Conservation (phyloP, 2,888 invertebrate genomes). For the Philopedon plagiatum region DNA sequence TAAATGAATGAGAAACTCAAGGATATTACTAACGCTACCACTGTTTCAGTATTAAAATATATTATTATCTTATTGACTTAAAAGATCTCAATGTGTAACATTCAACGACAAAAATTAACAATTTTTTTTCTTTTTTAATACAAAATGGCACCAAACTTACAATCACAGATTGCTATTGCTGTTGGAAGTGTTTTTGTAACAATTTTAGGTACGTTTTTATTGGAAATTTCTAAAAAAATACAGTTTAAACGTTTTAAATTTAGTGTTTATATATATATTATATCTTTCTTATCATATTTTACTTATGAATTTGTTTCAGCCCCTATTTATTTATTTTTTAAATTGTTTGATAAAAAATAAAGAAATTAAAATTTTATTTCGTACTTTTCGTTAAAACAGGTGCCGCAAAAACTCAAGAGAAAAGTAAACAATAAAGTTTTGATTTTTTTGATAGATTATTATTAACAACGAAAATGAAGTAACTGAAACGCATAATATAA, state of each 20-base stretch:
- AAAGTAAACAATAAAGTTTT: too few species aligned
- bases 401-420: too few species aligned
- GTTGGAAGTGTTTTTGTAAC: slow-evolving; percentile 23
- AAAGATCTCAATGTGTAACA: slow-evolving; percentile 1
- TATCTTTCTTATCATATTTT: neutral
- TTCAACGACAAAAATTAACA: neutral
- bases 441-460: too few species aligned
- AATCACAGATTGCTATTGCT: slow-evolving; percentile 12
- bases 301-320: too few species aligned
- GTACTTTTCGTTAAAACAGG: too few species aligned
- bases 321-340: too few species aligned
- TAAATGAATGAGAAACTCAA: too few species aligned
- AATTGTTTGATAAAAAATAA: too few species aligned
- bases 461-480: too few species aligned
- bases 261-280: neutral
- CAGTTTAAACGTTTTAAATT: neutral
- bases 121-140: neutral
- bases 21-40: neutral
- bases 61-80: neutral
- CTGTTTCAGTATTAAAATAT: neutral
- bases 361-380: too few species aligned
- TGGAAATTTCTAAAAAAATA: neutral
- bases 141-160: slow-evolving; percentile 6
- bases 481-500: too few species aligned
- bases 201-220: slow-evolving; percentile 16